Percentiles rank a stretch among this genome's conserved stretches.
Conservation (phyloP, 2,888 invertebrate genomes). For the Pteria penguin region DNA sequence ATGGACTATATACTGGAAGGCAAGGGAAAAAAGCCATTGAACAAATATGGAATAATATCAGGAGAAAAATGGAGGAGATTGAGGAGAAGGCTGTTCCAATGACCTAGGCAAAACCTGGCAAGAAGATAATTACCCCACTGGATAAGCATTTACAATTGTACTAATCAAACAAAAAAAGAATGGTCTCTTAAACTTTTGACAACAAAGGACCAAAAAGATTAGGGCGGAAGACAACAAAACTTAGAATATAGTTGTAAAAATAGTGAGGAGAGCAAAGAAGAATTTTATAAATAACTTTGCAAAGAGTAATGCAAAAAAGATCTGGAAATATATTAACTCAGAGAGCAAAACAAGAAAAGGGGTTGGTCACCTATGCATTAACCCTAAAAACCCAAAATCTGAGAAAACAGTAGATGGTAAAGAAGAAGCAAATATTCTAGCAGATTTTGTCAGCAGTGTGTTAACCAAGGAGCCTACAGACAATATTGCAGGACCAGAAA, state of each 20-base stretch:
- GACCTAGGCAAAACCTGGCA: not conserved
- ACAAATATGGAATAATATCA: too few species aligned
- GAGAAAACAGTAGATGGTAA: too few species aligned
- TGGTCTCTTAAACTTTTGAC: too few species aligned
- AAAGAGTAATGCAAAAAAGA: too few species aligned
- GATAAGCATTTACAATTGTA: not conserved
- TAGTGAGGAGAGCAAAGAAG: too few species aligned
- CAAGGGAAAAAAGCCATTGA: too few species aligned
- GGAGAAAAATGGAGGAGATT: too few species aligned
- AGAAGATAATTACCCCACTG: not conserved
- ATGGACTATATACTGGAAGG: too few species aligned
- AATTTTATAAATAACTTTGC: too few species aligned
- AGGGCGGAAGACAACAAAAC: too few species aligned
- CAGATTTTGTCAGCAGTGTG: not conserved
- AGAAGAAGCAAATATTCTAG: not conserved
- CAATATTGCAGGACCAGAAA: not conserved
- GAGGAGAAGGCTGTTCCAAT: conserved; percentile 6
- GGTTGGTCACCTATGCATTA: not conserved
- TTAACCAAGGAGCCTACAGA: not conserved
- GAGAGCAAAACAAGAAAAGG: conserved; percentile 7
- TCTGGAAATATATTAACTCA: conserved; percentile 10
- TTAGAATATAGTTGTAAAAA: too few species aligned
- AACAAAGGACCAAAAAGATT: too few species aligned
- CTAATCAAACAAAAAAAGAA: not conserved
- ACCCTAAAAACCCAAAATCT: not conserved